These are phyloP conservation scores for Chelonoidis abingdonii DNA, from an alignment of 2,113 vertebrate species.

Conservation along the genomic window DNA sequence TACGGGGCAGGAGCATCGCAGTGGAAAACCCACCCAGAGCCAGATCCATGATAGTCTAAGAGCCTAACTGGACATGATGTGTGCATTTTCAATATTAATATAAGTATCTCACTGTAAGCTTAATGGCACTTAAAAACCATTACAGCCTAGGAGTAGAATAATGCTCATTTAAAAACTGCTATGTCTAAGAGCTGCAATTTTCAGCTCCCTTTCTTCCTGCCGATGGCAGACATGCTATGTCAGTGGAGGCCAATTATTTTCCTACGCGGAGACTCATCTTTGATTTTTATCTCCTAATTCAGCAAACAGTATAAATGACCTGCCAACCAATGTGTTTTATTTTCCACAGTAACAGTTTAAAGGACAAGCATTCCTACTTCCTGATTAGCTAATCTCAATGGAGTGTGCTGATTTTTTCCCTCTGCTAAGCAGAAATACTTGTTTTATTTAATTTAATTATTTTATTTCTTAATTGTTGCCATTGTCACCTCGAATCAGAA, in stretches of 20 bases:
- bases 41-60: fast-evolving
- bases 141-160: fast-evolving
- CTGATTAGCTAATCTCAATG: constrained; percentile 16
- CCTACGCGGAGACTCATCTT: fast-evolving
- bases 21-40: fast-evolving
- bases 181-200: fast-evolving
- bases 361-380: not conserved
- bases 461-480: not conserved
- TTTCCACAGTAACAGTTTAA: not conserved
- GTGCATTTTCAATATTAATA: fast-evolving
- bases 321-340: not conserved
- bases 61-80: fast-evolving
- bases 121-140: fast-evolving
- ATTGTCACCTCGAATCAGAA: not conserved
- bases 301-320: not conserved
- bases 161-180: fast-evolving
- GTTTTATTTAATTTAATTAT: constrained; percentile 20
- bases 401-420: not conserved
- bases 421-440: not conserved
- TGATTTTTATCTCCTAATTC: not conserved
- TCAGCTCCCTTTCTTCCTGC: not conserved
- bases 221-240: fast-evolving
- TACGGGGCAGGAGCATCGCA: not conserved
- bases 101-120: fast-evolving
- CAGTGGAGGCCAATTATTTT: fast-evolving